Percentiles rank a stretch among this genome's conserved stretches.
These are phyloP conservation scores for Rhynchomys soricoides DNA, from an alignment of 2,113 vertebrate species.

Conservation along the genomic window DNA sequence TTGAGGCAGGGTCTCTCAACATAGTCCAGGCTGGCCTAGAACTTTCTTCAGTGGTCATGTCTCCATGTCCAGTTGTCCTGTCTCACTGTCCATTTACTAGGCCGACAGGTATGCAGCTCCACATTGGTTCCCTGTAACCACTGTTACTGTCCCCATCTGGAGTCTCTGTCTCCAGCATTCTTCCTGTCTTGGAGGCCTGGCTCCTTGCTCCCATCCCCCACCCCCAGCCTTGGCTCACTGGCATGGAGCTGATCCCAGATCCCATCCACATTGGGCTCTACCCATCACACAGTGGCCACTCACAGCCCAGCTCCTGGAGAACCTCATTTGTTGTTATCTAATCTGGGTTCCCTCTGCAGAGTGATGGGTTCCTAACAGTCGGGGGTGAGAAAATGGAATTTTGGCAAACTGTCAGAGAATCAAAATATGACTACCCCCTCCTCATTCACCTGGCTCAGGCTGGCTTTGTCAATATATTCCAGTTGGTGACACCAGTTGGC, in stretches of 20 bases:
- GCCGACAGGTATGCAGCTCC: background rate
- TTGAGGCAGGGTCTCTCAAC: background rate
- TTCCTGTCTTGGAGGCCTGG: background rate
- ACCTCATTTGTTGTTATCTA: background rate
- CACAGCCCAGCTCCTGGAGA: rapidly evolving
- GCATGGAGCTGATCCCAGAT: background rate
- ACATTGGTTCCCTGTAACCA: background rate
- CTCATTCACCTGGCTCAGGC: rapidly evolving
- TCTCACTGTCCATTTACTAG: background rate
- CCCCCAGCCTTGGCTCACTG: background rate
- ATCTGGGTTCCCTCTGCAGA: background rate
- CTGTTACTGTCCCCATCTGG: background rate
- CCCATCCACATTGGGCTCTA: background rate
- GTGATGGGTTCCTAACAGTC: background rate
- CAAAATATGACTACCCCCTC: background rate
- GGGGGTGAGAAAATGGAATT: slow-evolving; percentile 24
- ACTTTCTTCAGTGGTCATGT: too few relatives aligned
- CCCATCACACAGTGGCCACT: rapidly evolving
- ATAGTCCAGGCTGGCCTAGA: background rate
- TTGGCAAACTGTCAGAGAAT: background rate
- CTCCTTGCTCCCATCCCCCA: too few relatives aligned
- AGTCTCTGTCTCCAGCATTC: background rate
- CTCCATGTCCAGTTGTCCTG: background rate
- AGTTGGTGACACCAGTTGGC: background rate
- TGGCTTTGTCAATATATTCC: background rate